These are phyloP conservation scores for Atethmia centrago DNA, from an alignment of 2,888 invertebrate species.

Conservation along the genomic window DNA sequence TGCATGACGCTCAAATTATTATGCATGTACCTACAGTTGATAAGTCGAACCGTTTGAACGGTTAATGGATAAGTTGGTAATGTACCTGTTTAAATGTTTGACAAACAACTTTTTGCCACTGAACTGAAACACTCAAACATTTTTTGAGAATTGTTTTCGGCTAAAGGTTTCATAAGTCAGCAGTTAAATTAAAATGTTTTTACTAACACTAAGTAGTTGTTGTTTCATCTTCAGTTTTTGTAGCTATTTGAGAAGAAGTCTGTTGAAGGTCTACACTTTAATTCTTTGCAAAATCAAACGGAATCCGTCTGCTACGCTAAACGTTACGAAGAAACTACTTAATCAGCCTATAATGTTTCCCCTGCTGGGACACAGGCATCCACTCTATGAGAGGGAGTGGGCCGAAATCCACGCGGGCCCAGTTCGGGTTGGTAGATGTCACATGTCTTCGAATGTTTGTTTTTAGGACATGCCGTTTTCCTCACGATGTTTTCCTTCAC, in stretches of 20 bases:
- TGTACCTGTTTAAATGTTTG: slow-evolving; percentile 10
- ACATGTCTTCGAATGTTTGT: too few species aligned
- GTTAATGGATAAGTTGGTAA: slow-evolving; percentile 11
- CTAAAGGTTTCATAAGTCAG: background rate
- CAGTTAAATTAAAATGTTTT: slow-evolving; percentile 3
- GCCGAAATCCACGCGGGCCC: too few species aligned
- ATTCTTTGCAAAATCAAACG: background rate
- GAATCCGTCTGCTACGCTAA: background rate
- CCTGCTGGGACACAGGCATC: too few species aligned
- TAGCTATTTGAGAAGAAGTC: background rate
- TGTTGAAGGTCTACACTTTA: background rate
- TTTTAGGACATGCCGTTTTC: too few species aligned
- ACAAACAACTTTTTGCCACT: background rate
- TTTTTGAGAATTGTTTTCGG: background rate
- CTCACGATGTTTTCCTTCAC: too few species aligned
- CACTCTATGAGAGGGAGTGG: too few species aligned
- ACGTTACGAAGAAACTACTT: background rate
- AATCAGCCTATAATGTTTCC: too few species aligned
- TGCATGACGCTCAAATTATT: slow-evolving; percentile 42
- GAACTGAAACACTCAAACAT: background rate
- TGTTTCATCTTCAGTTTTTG: background rate
- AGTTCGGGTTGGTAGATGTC: too few species aligned
- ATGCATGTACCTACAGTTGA: slow-evolving; percentile 41
- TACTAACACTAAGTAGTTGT: background rate
- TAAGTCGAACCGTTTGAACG: slow-evolving; percentile 43